Base-by-base conservation (phyloP, 2,888 invertebrate genomes). In the Drosophila neonasuta region DNA sequence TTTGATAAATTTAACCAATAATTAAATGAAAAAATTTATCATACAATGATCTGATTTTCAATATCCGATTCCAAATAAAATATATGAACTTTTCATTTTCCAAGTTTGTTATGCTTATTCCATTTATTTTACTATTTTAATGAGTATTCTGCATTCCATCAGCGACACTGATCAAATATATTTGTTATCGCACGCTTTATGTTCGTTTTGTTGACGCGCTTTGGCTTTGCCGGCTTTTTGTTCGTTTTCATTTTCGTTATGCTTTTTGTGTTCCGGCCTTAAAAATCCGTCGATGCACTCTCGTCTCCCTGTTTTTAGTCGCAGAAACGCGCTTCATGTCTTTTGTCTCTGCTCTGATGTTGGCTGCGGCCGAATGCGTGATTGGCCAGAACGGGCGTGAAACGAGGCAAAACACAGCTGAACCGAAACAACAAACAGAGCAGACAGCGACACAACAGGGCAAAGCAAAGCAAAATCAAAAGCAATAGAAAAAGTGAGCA, bases 341-440 rank as follows among this genome's bases (percentile, higher is more conserved):
- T 41, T 46, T 60, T 54, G 49, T 57, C 58, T 32, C 30, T 76
- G 58, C 55, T 52, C 67, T 54, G 75, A 57, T 58, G 57, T 65
- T 51, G 55, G 63, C 55, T 61, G 62, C 69, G 75, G 68, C 68
- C 72, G 67, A 80, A 85, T 67, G 80, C 83, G 86, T 81, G 81
- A 81, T 81, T 86, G 81, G 86, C 86, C 54, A 44, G 32, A 44
- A 55, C 17, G 57, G 56, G 64, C 73, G 68, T 59, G 65, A 66
- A 80, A 66, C 36, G 42, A 24, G 68, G 48, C 75, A 74, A 66
- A 66, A 58, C 39, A 41, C 39, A 41, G 15, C 39, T 41, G 39
- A 41, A 41, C 39, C 15, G 39, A 15, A 41, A 41, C 39, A 41
- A 41, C 13, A 41, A 41, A 41, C 39, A 41, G 39, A 13, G 13